Evolutionary conservation across 2,113 vertebrate genomes (phyloP), one percentile per base, ranked within the genome.

Genomic region (Myocastor coypus): DNA sequence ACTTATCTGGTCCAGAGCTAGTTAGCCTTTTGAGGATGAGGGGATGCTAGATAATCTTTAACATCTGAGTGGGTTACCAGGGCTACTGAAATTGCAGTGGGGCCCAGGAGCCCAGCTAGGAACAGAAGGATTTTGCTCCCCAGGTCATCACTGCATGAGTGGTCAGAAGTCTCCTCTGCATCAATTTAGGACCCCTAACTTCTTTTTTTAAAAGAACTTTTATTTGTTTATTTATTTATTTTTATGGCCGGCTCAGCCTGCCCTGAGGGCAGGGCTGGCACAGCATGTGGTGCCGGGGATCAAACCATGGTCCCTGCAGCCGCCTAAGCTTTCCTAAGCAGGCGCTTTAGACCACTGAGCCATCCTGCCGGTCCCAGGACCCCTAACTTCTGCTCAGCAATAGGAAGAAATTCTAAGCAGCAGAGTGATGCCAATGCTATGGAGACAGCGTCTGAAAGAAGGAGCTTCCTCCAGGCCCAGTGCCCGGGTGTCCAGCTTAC

Each of bases 401-500:
- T 24, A 73, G 17, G 32, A 87, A 66, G 52, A 52, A 11, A 3
- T 59, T 52, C n/a, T 52, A 34, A 69, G 22, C 6, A 42, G 37
- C 1, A 5, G 55, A 61, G 73, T 66, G n/a, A 46, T 13, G 4
- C 90, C 68, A 81, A 57, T 11, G 10, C 32, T 83, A 17, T 12
- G 26, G 7, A 46, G 11, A 78, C 88, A 87, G 14, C 7, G 32
- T 87, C 69, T 11, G 20, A 30, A 11, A 87, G 52, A 52, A 75
- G 32, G 55, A 28, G 40, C 5, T 24, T n/a, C 73, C 73, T 61
- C 32, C 46, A 16, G 59, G n/a, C 14, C 61, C 26, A 55, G 26
- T 37, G 30, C 68, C 30, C 22, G 5, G 3, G 22, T 40, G 4
- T 28, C 85, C 26, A 77, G 16, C 30, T 98, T 98, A n/a, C n/a